Conservation (phyloP, 2,888 invertebrate species). For the Hydropsyche betteni region DNA sequence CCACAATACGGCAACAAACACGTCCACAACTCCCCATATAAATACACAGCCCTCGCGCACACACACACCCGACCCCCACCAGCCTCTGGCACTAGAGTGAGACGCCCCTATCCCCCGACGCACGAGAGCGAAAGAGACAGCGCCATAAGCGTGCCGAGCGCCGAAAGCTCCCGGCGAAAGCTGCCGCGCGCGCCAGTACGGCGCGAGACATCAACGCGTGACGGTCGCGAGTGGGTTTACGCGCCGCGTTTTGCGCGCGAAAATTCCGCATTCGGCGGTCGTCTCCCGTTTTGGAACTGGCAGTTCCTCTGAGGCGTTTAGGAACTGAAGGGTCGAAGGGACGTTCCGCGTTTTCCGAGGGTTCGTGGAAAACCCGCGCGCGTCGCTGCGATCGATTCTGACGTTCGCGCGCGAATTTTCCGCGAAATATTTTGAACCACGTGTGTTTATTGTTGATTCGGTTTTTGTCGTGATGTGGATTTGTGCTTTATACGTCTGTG, state of each 20-base stretch:
- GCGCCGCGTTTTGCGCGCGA: neutral
- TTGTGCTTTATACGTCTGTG: too few species aligned
- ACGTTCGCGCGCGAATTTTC: constrained; percentile 20
- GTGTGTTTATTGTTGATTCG: neutral
- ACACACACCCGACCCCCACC: neutral
- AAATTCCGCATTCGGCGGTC: too few species aligned
- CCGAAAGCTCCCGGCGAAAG: constrained; percentile 49
- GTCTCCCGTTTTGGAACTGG: too few species aligned
- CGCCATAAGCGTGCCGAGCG: constrained; percentile 46
- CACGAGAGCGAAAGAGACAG: constrained; percentile 8
- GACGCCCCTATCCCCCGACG: neutral
- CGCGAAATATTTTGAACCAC: constrained; percentile 13
- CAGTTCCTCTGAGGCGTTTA: too few species aligned
- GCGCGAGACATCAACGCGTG: constrained; percentile 41
- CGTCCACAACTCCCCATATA: too few species aligned
- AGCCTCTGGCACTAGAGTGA: neutral
- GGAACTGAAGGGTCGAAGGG: too few species aligned
- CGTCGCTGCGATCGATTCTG: constrained; percentile 16
- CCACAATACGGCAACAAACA: too few species aligned
- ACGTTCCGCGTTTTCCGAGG: too few species aligned
- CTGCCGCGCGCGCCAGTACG: constrained; percentile 42
- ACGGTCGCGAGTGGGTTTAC: constrained; percentile 17
- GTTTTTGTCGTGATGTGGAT: too few species aligned
- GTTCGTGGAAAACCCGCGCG: constrained; percentile 2
- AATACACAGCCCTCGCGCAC: too few species aligned